Conservation (phyloP, 1,140 invertebrate species). For the Orchestia grillus region DNA sequence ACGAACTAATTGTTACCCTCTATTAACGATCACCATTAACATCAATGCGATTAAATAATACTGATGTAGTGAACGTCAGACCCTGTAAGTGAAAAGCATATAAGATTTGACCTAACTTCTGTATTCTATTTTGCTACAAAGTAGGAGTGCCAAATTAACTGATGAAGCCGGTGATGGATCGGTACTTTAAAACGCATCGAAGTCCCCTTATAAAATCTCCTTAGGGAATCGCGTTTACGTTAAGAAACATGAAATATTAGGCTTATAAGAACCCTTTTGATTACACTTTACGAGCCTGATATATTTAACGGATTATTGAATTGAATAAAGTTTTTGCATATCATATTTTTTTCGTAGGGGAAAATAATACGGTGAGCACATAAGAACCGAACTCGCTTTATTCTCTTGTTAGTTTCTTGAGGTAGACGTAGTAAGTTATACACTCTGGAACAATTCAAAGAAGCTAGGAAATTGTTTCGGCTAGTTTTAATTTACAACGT, state of each 20-base stretch:
- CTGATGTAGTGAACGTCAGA: not conserved
- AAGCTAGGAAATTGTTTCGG: too few species aligned
- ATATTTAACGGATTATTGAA: not conserved
- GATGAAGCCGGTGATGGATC: not conserved
- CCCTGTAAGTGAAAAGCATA: not conserved
- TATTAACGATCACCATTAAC: not conserved
- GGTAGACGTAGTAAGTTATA: too few species aligned
- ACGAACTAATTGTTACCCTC: not conserved
- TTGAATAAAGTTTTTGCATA: not conserved
- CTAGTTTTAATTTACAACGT: too few species aligned
- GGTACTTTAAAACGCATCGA: not conserved
- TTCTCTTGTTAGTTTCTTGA: too few species aligned
- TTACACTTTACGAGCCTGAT: too few species aligned
- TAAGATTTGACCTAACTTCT: not conserved
- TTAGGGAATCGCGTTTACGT: not conserved
- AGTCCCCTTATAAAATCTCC: not conserved
- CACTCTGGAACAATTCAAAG: too few species aligned
- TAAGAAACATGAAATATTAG: not conserved
- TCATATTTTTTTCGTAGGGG: not conserved
- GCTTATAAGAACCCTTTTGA: not conserved
- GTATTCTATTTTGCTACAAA: not conserved
- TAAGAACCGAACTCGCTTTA: too few species aligned
- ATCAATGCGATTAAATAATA: not conserved
- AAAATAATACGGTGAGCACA: not conserved
- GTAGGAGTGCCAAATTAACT: too few species aligned